Evolutionary conservation across 1,140 invertebrate species (phyloP).

Genomic region (Brachionus koreanus): DNA sequence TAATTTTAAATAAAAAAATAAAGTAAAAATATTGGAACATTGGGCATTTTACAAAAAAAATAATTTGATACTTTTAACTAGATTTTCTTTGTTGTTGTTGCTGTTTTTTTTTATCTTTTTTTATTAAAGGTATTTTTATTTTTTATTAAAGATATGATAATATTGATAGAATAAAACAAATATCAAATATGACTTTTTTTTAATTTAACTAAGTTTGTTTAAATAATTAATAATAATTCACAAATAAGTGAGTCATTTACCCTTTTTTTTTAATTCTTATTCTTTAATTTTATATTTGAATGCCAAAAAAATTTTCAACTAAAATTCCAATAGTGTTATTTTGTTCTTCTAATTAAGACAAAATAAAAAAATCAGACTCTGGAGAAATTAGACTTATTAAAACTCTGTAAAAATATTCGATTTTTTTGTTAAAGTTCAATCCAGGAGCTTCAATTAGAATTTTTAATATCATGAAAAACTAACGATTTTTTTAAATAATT

Average conservation of each 20-base stretch:
- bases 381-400: no score
- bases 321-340: no score
- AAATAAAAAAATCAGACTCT: no score
- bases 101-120: neutral
- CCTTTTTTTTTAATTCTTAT: neutral
- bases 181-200: neutral
- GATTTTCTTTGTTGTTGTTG: conserved; percentile 38
- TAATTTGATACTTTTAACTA: conserved; percentile 2
- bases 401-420: no score
- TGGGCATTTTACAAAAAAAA: neutral
- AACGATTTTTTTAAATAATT: no score
- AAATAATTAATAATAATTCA: neutral
- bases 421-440: no score
- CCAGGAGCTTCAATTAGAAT: no score
- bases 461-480: no score
- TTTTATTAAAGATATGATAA: conserved; percentile 36
- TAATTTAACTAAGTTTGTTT: neutral
- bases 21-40: neutral
- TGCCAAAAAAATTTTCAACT: no score
- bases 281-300: neutral
- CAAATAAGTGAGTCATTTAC: neutral
- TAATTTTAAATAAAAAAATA: neutral
- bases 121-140: conserved; percentile 34
- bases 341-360: no score
- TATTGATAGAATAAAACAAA: conserved; percentile 17